Base-by-base conservation (phyloP, 1,140 invertebrate species). In the Potamilus streckersoni region DNA sequence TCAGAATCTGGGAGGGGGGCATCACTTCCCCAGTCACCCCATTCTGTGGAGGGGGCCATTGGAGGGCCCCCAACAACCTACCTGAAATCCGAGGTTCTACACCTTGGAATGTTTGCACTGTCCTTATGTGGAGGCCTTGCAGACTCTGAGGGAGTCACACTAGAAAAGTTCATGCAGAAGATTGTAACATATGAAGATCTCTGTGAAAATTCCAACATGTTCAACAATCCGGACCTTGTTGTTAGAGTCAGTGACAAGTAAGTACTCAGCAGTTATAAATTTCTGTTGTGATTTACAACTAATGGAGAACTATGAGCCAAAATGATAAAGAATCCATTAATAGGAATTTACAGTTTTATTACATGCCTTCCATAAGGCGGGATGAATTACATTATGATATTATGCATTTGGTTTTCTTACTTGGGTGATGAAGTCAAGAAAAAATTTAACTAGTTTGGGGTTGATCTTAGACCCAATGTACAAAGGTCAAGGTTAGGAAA, bases 1-100 rank as follows among this genome's bases (percentile, higher is more conserved):
- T 94, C 94, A 69, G 97, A 99, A 91, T 98, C 96, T 67, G 97
- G 97, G 62, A 96, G 96, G 87, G 97, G 97, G 12, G 94, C 96
- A 15, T 98, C 96, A 49, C 90, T 98, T 70, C 95, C 97, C 2
- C 96, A 98, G 84, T 98, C 96, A 66, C 97, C 97, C 1, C 95
- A 95, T 80, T 96, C 95, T 71, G 93, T 95, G 27, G 95, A 96
- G 84, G 94, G 94, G 20, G 94, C 93, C 19, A 92, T 88, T 16
- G 84, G 87, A 31, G 87, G 87, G 12, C 85, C 85, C 38, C 57
- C 71, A 11, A 59, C 14, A 58, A 84, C 76, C 63, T 84, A 85
- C 68, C 80, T 86, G 19, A 68, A 81, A 65, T 88, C 86, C n/a
- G 86, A 88, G 69, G 83, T 88, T 6, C 92, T n/a, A 89, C 92